Evolutionary conservation across 2,113 vertebrate species (phyloP).

Genomic region (Sphaerodactylus townsendi): DNA sequence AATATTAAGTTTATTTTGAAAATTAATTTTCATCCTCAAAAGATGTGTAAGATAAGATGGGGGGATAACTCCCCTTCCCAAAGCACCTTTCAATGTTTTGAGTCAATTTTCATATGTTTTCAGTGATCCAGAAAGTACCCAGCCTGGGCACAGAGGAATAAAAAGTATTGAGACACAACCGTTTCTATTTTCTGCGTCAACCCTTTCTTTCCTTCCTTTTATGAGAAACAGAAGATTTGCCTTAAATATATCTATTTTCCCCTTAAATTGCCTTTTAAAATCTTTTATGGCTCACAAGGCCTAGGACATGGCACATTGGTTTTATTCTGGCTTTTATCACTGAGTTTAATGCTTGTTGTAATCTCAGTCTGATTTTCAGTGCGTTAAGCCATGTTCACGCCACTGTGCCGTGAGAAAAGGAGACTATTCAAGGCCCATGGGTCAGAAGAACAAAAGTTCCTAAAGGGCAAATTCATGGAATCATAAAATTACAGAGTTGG

Average conservation of each 20-base stretch:
- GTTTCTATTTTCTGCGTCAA: neutral
- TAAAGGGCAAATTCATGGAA: neutral
- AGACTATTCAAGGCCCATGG: neutral
- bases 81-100: neutral
- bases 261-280: slow-evolving; percentile 15
- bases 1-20: neutral
- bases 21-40: neutral
- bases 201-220: neutral
- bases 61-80: too few species aligned
- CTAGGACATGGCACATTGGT: slow-evolving; percentile 19
- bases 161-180: neutral
- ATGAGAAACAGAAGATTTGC: slow-evolving; percentile 7
- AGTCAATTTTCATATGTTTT: neutral
- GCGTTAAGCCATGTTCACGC: neutral
- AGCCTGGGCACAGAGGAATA: neutral
- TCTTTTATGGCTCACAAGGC: slow-evolving; percentile 7
- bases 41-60: too few species aligned
- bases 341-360: slow-evolving; percentile 10
- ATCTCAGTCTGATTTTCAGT: slow-evolving; percentile 7
- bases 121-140: neutral
- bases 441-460: too few species aligned
- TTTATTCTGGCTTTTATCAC: slow-evolving; percentile 11
- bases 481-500: too few species aligned
- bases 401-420: neutral
- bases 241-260: slow-evolving; percentile 11